Base-by-base conservation (phyloP, 1,140 invertebrate species). In the Drosophila ficusphila region DNA sequence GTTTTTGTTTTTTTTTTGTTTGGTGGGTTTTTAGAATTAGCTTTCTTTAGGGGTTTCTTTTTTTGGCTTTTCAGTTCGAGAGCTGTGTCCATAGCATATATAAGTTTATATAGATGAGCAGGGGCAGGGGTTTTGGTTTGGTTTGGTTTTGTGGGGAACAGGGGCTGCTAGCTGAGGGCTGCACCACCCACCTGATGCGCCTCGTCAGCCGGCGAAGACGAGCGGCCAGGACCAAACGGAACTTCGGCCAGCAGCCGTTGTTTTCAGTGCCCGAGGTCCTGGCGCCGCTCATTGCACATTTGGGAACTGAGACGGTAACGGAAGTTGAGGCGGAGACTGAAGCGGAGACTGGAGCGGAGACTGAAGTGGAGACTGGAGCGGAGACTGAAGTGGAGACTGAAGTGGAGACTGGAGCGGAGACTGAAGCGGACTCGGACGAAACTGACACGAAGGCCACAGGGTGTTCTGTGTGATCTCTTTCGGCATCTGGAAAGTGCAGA, bases 151-250 rank as follows among this genome's bases (percentile, higher is more conserved):
- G 9, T 2, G 25, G 53, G 19, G 69, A 14, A 2, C 42, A 19
- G 27, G 21, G 64, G 44, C 18, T 21, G 38, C 41, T 56, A 68
- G 68, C 53, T 42, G 44, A 49, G 16, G 67, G 49, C 74, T 52
- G 51, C 71, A 86, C 81, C 71, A 86, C 81, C 81, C 77, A 86
- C 82, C 82, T 86, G 82, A 86, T 88, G 74, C 73, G 51, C 46
- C 79, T 70, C 29, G 53, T 75, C 38, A 86, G 46, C 48, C 86
- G 79, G 64, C 82, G 83, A 38, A 78, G 53, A 38, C 46, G 53
- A 39, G 56, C 57, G 61, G 76, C 71, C 70, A 60, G 65, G 56
- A 58, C 74, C 41, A 11, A 4, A 36, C 58, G 69, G 67, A 81
- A 54, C 56, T 53, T 73, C 6, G 67, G 73, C 61, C 60, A 56